Conservation (phyloP, 2,113 vertebrate species). For the Zosterops borbonicus region DNA sequence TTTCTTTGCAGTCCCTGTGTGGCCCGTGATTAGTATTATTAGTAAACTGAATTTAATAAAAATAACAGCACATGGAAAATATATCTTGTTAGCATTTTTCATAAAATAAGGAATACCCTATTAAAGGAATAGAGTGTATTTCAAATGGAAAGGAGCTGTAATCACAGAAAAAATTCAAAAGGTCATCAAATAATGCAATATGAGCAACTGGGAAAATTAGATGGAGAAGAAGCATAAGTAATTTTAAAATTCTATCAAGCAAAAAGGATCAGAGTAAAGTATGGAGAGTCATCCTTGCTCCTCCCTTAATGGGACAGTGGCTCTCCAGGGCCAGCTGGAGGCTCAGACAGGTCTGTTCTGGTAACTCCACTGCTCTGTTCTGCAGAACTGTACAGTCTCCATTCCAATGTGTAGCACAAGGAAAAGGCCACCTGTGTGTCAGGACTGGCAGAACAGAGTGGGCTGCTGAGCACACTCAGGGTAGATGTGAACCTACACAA, state of each 20-base stretch:
- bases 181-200: background rate
- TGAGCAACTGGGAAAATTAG: background rate
- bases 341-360: background rate
- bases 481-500: fast-evolving
- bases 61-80: background rate
- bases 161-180: background rate
- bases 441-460: background rate
- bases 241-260: background rate
- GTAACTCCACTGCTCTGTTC: background rate
- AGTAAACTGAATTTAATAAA: background rate
- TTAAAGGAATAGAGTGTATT: background rate
- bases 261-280: background rate
- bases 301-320: background rate
- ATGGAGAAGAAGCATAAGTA: background rate
- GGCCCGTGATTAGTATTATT: background rate
- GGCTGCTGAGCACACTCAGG: background rate
- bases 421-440: background rate
- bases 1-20: background rate
- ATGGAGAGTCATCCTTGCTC: background rate
- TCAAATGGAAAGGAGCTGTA: background rate
- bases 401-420: background rate
- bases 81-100: background rate
- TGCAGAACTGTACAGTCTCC: background rate
- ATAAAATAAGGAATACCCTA: background rate
- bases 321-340: background rate